phyloP scores from a whole-genome alignment of 2,113 vertebrate genomes.

The Burhinus bistriatus region DNA sequence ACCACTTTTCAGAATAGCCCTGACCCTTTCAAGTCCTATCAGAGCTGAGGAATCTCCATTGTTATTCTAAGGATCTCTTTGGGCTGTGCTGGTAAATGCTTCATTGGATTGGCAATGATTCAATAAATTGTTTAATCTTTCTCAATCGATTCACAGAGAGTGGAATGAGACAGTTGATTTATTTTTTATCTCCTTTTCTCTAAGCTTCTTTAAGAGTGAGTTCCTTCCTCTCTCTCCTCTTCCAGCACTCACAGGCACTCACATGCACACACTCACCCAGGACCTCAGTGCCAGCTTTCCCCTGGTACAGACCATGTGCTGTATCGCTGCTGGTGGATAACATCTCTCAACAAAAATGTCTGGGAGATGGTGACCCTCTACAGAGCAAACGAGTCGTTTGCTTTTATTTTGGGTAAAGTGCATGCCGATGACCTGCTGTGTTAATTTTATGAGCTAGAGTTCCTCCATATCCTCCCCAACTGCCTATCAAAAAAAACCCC shows the following conservation, averaged over 20 bases:
- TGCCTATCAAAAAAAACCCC: neutral
- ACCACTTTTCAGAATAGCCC: neutral
- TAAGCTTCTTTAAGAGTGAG: neutral
- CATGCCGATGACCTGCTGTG: neutral
- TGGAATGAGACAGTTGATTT: neutral
- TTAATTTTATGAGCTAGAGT: neutral
- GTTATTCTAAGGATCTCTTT: neutral
- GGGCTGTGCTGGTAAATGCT: slow-evolving; percentile 2
- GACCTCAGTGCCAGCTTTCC: neutral
- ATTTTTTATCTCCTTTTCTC: neutral
- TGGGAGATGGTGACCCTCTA: neutral
- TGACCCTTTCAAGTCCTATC: neutral
- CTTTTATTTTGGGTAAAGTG: neutral
- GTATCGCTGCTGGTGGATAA: neutral
- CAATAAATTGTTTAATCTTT: slow-evolving; percentile 53
- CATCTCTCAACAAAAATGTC: neutral
- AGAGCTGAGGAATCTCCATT: neutral
- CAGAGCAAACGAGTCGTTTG: neutral
- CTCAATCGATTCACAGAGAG: neutral
- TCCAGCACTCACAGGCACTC: neutral
- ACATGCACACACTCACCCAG: neutral
- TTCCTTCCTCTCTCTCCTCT: neutral
- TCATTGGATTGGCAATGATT: slow-evolving; percentile 20
- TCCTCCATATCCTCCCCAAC: neutral
- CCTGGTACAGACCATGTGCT: neutral